Conservation (phyloP, 2,113 vertebrate genomes). For the Zingel zingel region DNA sequence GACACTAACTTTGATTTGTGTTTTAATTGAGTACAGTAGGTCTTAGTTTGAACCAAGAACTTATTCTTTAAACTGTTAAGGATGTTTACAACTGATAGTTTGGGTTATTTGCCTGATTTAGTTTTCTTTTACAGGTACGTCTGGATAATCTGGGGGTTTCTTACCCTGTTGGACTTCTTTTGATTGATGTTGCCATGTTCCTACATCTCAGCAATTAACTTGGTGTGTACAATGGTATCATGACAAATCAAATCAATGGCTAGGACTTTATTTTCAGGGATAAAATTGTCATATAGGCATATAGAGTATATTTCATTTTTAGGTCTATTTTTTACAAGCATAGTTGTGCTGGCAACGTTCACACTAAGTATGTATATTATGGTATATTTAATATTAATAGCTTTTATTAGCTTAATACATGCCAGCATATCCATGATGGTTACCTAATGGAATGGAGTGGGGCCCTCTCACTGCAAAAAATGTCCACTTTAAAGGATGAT, state of each 20-base stretch:
- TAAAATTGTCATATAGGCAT: too few relatives aligned
- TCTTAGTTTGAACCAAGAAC: too few relatives aligned
- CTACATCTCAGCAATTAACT: neutral
- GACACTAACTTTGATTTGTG: too few relatives aligned
- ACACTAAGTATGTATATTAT: conserved; percentile 73
- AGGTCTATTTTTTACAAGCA: neutral
- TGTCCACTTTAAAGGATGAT: neutral
- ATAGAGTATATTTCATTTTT: neutral
- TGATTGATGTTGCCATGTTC: neutral
- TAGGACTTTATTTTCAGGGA: neutral
- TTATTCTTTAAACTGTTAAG: too few relatives aligned
- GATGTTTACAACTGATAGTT: too few relatives aligned
- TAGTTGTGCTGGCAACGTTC: neutral
- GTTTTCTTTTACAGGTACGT: too few relatives aligned
- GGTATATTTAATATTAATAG: conserved; percentile 78
- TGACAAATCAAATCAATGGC: neutral
- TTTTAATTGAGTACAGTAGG: too few relatives aligned
- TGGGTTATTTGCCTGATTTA: too few relatives aligned
- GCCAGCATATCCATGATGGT: conserved; percentile 76
- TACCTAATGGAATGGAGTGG: conserved; percentile 67
- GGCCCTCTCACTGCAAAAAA: neutral
- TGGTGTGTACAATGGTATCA: neutral
- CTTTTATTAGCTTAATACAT: conserved; percentile 76
- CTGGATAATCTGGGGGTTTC: too few relatives aligned
- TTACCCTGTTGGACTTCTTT: neutral